A percentile compares a stretch with the other conserved stretches of the same genome.
Conservation (phyloP, 1,140 invertebrate genomes). For the Drosophila grimshawi region DNA sequence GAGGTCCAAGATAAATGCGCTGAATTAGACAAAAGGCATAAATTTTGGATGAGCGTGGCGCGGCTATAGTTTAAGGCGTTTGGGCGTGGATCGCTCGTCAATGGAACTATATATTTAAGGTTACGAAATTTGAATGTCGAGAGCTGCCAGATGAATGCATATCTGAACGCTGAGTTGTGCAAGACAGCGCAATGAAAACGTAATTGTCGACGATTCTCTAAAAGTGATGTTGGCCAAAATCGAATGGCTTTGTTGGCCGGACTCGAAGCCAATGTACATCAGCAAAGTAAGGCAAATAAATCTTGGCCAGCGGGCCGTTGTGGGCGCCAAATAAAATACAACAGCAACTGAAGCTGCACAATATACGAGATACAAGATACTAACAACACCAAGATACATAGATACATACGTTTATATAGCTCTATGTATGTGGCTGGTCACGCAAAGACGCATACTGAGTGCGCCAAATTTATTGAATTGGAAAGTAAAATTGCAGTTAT, state of each 20-base stretch:
- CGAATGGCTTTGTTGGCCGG: not conserved
- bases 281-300: conserved; percentile 45
- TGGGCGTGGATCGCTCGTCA: conserved; percentile 60
- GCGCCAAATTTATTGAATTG: conserved; percentile 76
- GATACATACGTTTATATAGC: conserved; percentile 12
- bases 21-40: conserved; percentile 52
- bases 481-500: conserved; percentile 77
- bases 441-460: conserved; percentile 63
- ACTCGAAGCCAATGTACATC: conserved; percentile 50
- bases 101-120: conserved; percentile 34
- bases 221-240: conserved; percentile 2
- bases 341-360: conserved; percentile 8
- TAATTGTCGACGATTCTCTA: conserved; percentile 54
- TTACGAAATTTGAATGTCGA: conserved; percentile 41
- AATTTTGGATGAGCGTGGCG: conserved; percentile 63
- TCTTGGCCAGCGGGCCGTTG: conserved; percentile 33
- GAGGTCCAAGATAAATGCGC: conserved; percentile 32
- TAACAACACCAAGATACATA: conserved; percentile 1
- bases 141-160: conserved; percentile 32
- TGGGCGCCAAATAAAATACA: conserved; percentile 29
- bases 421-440: conserved; percentile 32
- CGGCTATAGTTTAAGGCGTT: conserved; percentile 28
- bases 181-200: conserved; percentile 30
- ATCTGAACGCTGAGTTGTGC: conserved; percentile 20
- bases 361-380: conserved; percentile 23